A percentile compares a stretch with the other conserved stretches of the same genome.
phyloP scores from a whole-genome alignment of 1,140 invertebrate genomes.

The Gryon sp. region DNA sequence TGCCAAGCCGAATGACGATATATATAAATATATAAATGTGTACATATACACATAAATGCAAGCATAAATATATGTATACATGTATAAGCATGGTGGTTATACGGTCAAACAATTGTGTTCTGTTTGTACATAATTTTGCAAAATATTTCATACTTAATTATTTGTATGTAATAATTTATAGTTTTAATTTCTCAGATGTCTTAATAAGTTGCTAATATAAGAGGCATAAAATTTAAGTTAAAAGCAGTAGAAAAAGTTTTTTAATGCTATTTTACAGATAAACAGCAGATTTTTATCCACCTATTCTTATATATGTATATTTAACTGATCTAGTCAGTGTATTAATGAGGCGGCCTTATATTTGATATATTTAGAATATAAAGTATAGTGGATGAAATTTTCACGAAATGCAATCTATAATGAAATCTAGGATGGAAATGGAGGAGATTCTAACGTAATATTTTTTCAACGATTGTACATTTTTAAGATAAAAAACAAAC shows the following conservation, averaged over 20 bases:
- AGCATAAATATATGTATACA: conserved; percentile 2
- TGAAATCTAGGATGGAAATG: conserved; percentile 44
- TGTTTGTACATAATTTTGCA: no score
- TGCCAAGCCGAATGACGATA: conserved; percentile 64
- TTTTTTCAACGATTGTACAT: conserved; percentile 28
- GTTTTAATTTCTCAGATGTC: no score
- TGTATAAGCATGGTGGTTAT: conserved; percentile 14
- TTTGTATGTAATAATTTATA: no score
- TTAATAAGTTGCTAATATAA: no score
- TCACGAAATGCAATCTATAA: conserved; percentile 32
- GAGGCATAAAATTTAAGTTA: no score
- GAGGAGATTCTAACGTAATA: background rate
- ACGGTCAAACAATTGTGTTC: no score
- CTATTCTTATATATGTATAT: conserved; percentile 69
- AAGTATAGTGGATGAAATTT: conserved; percentile 40
- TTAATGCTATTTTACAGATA: no score
- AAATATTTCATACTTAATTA: conserved; percentile 2
- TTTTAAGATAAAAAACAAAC: conserved; percentile 33
- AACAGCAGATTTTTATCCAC: no score
- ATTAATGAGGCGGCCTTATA: conserved; percentile 80
- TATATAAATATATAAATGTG: conserved; percentile 52
- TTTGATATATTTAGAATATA: conserved; percentile 73
- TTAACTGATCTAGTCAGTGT: conserved; percentile 80
- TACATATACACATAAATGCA: conserved; percentile 33
- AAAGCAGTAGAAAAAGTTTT: background rate